A percentile compares a stretch with the other conserved stretches of the same genome.
Conservation (phyloP, 2,888 invertebrate genomes). For the Drosophila greeni region DNA sequence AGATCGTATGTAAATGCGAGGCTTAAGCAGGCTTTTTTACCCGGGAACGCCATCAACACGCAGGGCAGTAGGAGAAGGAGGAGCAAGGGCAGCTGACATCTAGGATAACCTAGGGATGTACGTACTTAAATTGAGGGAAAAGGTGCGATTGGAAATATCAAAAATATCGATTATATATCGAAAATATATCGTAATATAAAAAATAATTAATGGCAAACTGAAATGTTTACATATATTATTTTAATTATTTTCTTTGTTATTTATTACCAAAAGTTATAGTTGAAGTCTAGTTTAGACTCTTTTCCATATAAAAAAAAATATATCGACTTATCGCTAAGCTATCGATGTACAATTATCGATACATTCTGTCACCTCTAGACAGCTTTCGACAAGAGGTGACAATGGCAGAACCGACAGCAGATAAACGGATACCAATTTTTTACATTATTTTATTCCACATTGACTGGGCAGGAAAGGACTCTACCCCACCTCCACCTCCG, state of each 20-base stretch:
- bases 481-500: not conserved
- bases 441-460: conserved; percentile 2
- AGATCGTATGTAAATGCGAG: conserved; percentile 57
- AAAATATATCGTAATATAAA: not conserved
- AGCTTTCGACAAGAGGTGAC: conserved; percentile 3
- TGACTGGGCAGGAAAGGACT: conserved; percentile 3
- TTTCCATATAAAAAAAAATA: no score
- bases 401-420: not conserved
- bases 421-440: conserved; percentile 9
- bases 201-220: no score
- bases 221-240: no score
- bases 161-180: not conserved
- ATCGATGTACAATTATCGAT: not conserved
- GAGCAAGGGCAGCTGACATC: not conserved
- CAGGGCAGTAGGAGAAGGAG: not conserved
- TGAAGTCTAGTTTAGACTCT: no score
- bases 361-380: not conserved
- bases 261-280: not conserved
- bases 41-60: conserved; percentile 13
- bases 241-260: no score
- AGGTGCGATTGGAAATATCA: not conserved
- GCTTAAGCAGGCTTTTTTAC: conserved; percentile 54
- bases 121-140: not conserved
- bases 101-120: conserved; percentile 3
- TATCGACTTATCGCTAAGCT: no score